Conservation (phyloP, 2,113 vertebrate species). For the Excalfactoria chinensis region DNA sequence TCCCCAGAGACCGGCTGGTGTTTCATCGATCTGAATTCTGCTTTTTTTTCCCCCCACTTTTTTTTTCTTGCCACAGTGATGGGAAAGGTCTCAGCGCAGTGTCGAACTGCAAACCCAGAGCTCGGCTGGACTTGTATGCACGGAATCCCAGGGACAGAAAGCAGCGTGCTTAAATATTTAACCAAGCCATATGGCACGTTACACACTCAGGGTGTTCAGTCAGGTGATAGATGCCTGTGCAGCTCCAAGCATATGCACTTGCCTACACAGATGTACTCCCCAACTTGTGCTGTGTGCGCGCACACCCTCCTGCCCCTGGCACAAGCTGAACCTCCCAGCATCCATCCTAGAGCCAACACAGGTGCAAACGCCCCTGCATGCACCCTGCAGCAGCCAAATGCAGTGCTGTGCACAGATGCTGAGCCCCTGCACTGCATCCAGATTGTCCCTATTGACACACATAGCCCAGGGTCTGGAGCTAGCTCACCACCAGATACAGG, state of each 20-base stretch:
- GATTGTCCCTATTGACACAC: not conserved
- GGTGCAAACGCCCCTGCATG: not conserved
- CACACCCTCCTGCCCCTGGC: constrained; percentile 16
- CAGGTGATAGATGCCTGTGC: constrained; percentile 49
- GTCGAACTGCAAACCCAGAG: fast-evolving
- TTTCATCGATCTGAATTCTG: not conserved
- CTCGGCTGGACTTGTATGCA: fast-evolving
- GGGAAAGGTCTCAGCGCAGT: not conserved
- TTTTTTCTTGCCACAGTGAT: fast-evolving
- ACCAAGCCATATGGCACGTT: constrained; percentile 30
- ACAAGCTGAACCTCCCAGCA: not conserved
- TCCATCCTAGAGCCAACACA: not conserved
- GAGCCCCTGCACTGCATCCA: not conserved
- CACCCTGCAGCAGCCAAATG: not conserved
- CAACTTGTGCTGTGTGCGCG: not conserved
- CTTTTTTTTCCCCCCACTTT: not conserved
- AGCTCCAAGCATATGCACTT: constrained; percentile 50
- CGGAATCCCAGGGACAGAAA: not conserved
- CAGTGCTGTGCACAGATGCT: too few relatives aligned
- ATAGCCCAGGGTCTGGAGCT: not conserved
- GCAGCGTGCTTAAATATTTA: constrained; percentile 65
- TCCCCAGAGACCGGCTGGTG: constrained; percentile 34
- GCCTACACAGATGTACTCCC: constrained; percentile 32
- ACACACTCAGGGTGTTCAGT: not conserved
- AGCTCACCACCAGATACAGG: not conserved